Conservation (phyloP, 2,797 vertebrate species). For the Myripristis jacobus region DNA sequence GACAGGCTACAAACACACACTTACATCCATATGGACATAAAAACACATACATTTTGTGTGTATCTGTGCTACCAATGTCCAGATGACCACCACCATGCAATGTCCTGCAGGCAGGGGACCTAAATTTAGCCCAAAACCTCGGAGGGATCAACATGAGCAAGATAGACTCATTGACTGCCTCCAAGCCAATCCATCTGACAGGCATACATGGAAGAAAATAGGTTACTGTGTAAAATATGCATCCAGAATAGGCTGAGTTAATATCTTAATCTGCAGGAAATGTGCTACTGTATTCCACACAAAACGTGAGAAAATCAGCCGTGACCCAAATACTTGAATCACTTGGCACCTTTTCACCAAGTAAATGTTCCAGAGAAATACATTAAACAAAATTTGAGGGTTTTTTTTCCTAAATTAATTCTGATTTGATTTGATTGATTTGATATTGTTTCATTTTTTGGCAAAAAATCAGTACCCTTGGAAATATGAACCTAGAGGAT, state of each 20-base stretch:
- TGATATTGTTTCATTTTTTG: background rate
- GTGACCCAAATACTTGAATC: slow-evolving; percentile 13
- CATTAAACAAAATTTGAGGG: background rate
- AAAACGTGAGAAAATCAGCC: slow-evolving; percentile 25
- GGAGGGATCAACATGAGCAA: slow-evolving; percentile 50
- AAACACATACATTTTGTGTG: slow-evolving; percentile 17
- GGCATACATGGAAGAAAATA: slow-evolving; percentile 43
- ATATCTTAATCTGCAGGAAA: slow-evolving; percentile 42
- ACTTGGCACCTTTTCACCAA: slow-evolving; percentile 4
- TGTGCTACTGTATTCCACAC: slow-evolving; percentile 9
- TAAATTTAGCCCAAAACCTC: slow-evolving; percentile 75
- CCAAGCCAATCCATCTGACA: slow-evolving; percentile 42
- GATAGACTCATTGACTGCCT: slow-evolving; percentile 57
- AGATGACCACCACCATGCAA: slow-evolving; percentile 44
- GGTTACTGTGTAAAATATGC: slow-evolving; percentile 39
- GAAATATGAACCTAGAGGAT: background rate
- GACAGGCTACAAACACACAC: slow-evolving; percentile 9
- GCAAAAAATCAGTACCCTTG: background rate
- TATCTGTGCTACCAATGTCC: slow-evolving; percentile 47
- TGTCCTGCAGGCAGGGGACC: slow-evolving; percentile 56
- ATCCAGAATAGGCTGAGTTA: slow-evolving; percentile 25
- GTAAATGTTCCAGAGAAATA: background rate
- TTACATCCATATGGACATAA: slow-evolving; percentile 4
- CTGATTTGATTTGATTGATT: background rate
- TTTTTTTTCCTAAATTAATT: background rate